A percentile compares a stretch with the other conserved stretches of the same genome.
phyloP scores from a whole-genome alignment of 2,113 vertebrate species.

The Toxostoma redivivum region DNA sequence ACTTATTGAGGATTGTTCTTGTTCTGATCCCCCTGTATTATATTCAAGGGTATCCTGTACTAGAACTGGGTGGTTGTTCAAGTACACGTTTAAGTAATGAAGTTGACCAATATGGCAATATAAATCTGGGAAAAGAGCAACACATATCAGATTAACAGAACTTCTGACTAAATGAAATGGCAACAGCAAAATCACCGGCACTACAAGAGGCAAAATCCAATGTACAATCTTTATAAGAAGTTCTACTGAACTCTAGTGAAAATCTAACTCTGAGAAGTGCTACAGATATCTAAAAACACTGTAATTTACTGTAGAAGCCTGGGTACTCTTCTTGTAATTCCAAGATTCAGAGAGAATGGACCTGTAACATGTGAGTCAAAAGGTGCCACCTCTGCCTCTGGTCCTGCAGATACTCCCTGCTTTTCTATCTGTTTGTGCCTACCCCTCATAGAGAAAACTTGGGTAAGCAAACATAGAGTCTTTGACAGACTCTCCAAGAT shows the following conservation, averaged over 20 bases:
- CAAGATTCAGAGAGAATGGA: background rate
- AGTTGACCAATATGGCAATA: background rate
- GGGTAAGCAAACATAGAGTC: rapidly evolving
- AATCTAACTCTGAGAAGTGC: background rate
- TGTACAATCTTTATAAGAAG: background rate
- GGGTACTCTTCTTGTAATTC: background rate
- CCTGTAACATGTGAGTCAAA: too few relatives aligned
- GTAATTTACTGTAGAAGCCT: background rate
- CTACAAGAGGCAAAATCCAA: background rate
- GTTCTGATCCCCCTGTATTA: background rate
- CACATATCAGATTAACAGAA: background rate
- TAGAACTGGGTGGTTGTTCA: background rate
- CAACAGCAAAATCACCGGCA: background rate
- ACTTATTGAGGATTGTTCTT: background rate
- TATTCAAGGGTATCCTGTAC: background rate
- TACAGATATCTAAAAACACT: background rate
- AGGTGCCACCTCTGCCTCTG: background rate
- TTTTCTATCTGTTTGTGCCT: background rate
- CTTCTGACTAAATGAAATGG: background rate
- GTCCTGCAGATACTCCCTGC: rapidly evolving
- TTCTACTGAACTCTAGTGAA: background rate
- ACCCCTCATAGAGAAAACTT: background rate
- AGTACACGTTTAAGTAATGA: background rate
- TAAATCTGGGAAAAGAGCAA: background rate
- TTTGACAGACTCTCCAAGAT: background rate